Conservation (phyloP, 1,140 invertebrate species). For the Drosophila repleta region DNA sequence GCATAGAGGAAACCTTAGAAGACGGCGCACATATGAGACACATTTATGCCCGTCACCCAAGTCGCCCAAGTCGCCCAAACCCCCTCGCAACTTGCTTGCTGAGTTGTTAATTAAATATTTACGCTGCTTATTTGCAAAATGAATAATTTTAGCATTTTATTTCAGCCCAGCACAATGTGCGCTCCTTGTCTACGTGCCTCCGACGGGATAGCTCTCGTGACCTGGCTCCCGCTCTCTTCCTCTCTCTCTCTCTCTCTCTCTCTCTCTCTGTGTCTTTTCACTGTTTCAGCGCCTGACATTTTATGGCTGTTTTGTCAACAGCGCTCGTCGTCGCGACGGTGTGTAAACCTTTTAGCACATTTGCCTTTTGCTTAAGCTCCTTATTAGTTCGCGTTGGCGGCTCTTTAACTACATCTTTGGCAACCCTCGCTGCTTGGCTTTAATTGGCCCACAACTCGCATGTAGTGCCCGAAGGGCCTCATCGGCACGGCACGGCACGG, state of each 20-base stretch:
- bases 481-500: no score
- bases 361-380: conserved; percentile 41
- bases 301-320: conserved; percentile 52
- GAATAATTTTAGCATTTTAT: conserved; percentile 82
- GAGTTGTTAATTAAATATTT: conserved; percentile 82
- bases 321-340: conserved; percentile 1
- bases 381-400: conserved; percentile 52
- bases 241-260: no score
- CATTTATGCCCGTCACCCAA: conserved; percentile 3
- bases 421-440: conserved; percentile 16
- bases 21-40: conserved; percentile 30
- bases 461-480: conserved; percentile 9
- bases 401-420: conserved; percentile 27
- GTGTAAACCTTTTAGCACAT: conserved; percentile 57
- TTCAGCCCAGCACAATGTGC: conserved; percentile 52
- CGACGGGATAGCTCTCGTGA: background rate
- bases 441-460: conserved; percentile 27
- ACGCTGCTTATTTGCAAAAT: conserved; percentile 81
- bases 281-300: conserved; percentile 38
- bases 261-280: background rate
- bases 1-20: conserved; percentile 64
- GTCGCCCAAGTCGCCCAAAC: background rate
- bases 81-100: conserved; percentile 29
- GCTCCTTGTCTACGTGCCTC: conserved; percentile 25
- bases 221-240: conserved; percentile 2